Base-by-base conservation (phyloP, 2,113 vertebrate species). In the Cottus gobio region DNA sequence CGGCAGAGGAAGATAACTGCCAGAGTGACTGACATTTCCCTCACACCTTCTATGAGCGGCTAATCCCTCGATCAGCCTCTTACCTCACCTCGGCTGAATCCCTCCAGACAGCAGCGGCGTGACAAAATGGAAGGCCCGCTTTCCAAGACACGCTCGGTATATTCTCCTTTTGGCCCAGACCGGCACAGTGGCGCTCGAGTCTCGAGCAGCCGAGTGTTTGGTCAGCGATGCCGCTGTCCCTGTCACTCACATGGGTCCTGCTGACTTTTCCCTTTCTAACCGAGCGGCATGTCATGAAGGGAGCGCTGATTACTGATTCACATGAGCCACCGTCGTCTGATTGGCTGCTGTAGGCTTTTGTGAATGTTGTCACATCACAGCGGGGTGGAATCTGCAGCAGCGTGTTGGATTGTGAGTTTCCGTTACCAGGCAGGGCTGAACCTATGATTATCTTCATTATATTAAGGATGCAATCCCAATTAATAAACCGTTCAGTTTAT, bases 51-150 rank as follows among this genome's bases (percentile, higher is more conserved):
- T 61, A 74, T 67, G 74, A 88, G 83, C 82, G 75, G 71, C 79
- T 93, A 87, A 90, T 88, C 92, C 91, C 82, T 83, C 77, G 76
- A 80, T 84, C 90, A 89, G 87, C 83, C 79, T 86, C 86, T 88
- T 75, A 86, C 79, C 85, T 88, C 77, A 88, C 78, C 80, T 79
- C 71, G 78, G 65, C 84, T 77, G 60, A 67, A 64, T 84, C 80
- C 74, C 58, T 2, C 48, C 76, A 60, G 31, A 74, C 75, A 82
- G 62, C 3, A 0, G 50, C 7, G 20, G 48, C 7, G 16, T 46
- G 71, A 77, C 85, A 90, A 90, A 92, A 90, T 84, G 84, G 86
- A 81, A 87, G 84, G 46, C 80, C 9, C 46, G 82, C 71, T 57
- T 74, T 63, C 79, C 5, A 1, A 84, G 68, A 82, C 58, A 52